Percentiles rank a stretch among this genome's conserved stretches.
Conservation (phyloP, 2,888 invertebrate genomes). For the Trissoscelio sp. region DNA sequence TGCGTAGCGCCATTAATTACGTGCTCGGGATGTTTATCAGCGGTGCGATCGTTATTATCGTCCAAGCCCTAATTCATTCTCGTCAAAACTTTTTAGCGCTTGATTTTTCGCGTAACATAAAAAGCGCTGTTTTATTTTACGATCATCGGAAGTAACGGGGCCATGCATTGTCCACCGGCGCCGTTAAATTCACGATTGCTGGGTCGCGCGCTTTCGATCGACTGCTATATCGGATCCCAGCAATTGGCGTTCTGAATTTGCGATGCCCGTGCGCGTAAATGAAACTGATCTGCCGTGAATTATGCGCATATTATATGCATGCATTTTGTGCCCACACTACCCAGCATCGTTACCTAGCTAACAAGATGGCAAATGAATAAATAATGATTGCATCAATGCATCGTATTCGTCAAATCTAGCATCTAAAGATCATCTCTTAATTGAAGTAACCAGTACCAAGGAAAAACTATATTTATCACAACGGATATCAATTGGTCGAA, state of each 20-base stretch:
- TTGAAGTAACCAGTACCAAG: constrained; percentile 1
- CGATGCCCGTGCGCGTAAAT: constrained; percentile 45
- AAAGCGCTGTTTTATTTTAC: constrained; percentile 47
- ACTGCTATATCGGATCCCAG: constrained; percentile 46
- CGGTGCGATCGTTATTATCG: constrained; percentile 26
- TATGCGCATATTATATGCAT: constrained; percentile 62
- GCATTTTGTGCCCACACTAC: constrained; percentile 33
- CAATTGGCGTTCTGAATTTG: constrained; percentile 40
- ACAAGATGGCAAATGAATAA: constrained; percentile 60
- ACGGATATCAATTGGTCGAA: neutral
- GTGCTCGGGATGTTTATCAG: constrained; percentile 13
- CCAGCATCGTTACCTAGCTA: constrained; percentile 41
- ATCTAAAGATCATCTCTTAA: neutral
- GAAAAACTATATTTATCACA: neutral
- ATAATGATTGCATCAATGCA: constrained; percentile 37
- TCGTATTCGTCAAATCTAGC: constrained; percentile 29
- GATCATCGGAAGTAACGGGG: constrained; percentile 43
- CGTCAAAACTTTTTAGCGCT: constrained; percentile 34
- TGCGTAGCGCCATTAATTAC: constrained; percentile 6
- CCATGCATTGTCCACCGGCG: constrained; percentile 40
- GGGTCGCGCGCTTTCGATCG: constrained; percentile 43
- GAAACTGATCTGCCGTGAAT: constrained; percentile 61
- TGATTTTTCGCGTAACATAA: constrained; percentile 43
- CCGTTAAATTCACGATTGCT: constrained; percentile 49
- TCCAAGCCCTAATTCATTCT: constrained; percentile 17